Percentiles rank a stretch among this genome's conserved stretches.
These are phyloP conservation scores for Lasioglossum albipes DNA, from an alignment of 1,140 invertebrate species.

Conservation along the genomic window DNA sequence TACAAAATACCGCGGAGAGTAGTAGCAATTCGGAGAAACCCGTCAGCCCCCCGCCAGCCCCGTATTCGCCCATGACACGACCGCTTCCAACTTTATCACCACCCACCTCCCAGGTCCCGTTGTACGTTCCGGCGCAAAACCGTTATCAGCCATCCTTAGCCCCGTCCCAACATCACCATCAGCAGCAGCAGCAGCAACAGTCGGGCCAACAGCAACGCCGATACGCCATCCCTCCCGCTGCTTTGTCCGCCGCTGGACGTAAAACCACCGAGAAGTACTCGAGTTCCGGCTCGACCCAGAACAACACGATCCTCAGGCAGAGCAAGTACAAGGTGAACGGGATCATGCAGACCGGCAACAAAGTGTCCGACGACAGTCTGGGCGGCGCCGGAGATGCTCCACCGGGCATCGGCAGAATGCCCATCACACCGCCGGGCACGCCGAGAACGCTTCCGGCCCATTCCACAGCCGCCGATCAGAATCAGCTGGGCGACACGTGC, in stretches of 20 bases:
- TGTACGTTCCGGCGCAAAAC: slow-evolving; percentile 67
- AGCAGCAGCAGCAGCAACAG: slow-evolving; percentile 49
- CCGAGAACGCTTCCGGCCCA: slow-evolving; percentile 60
- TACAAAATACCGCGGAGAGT: not conserved
- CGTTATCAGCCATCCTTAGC: slow-evolving; percentile 65
- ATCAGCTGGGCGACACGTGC: slow-evolving; percentile 74
- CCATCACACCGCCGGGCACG: slow-evolving; percentile 73
- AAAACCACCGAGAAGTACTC: slow-evolving; percentile 65
- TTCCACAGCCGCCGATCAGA: slow-evolving; percentile 61
- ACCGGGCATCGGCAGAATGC: slow-evolving; percentile 57
- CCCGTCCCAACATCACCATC: slow-evolving; percentile 53
- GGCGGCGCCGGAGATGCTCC: slow-evolving; percentile 73
- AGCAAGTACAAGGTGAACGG: slow-evolving; percentile 76
- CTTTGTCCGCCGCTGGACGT: slow-evolving; percentile 34
- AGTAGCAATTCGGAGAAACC: slow-evolving; percentile 39
- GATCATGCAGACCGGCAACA: slow-evolving; percentile 59
- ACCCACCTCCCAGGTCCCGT: slow-evolving; percentile 76
- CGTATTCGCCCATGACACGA: slow-evolving; percentile 70
- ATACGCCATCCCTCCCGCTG: slow-evolving; percentile 38
- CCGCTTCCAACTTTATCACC: slow-evolving; percentile 74
- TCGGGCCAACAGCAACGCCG: slow-evolving; percentile 46
- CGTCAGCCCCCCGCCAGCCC: slow-evolving; percentile 71
- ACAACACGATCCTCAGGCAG: slow-evolving; percentile 59
- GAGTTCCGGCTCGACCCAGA: slow-evolving; percentile 36
- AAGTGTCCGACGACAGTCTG: slow-evolving; percentile 61